Conservation (phyloP, 2,113 vertebrate genomes). For the Patagioenas fasciata region DNA sequence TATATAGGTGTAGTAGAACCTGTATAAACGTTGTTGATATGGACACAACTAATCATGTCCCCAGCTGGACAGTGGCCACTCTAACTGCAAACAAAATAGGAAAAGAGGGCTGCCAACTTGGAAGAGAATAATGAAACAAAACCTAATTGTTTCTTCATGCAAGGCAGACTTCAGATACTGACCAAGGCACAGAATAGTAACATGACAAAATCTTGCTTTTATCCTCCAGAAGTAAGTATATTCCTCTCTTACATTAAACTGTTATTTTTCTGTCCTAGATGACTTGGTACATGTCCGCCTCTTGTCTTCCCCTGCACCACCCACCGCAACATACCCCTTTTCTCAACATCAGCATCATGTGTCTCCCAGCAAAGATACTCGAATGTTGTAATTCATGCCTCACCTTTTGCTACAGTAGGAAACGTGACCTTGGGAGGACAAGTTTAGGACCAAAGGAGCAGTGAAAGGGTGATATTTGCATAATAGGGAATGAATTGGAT, state of each 20-base stretch:
- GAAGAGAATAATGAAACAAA: background rate
- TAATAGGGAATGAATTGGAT: background rate
- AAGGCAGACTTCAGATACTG: background rate
- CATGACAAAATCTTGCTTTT: background rate
- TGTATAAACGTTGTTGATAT: background rate
- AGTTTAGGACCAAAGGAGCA: background rate
- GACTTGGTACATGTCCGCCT: background rate
- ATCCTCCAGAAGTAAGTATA: background rate
- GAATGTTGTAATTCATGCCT: background rate
- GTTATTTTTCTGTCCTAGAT: background rate
- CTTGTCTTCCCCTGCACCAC: accelerated
- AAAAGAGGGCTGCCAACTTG: background rate
- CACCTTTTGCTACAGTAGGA: background rate
- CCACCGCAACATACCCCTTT: background rate
- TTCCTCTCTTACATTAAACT: background rate
- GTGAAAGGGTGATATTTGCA: background rate
- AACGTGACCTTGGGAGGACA: accelerated
- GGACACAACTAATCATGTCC: background rate
- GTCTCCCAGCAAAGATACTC: background rate
- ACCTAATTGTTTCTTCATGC: background rate
- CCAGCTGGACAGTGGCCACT: background rate
- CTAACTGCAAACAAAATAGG: background rate
- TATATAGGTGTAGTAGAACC: background rate
- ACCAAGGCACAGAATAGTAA: background rate
- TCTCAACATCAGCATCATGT: background rate